Evolutionary conservation across 2,113 vertebrate species (phyloP).

Genomic region (Forbesichthys papilliferus): DNA sequence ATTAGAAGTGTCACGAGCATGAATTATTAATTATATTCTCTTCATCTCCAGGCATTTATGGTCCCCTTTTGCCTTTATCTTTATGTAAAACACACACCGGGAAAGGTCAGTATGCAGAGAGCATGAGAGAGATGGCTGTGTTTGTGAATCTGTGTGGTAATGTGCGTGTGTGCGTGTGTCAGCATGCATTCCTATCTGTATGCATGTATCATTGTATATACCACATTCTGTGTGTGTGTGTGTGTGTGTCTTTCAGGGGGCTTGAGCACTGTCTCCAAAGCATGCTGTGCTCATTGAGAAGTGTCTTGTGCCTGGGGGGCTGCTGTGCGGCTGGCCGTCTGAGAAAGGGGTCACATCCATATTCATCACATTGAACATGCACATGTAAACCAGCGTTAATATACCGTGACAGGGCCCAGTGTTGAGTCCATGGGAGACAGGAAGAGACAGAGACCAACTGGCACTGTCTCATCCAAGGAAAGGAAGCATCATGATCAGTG

Average conservation of each 20-base stretch:
- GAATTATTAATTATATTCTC: conserved; percentile 57
- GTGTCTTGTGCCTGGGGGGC: conserved; percentile 86
- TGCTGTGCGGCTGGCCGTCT: conserved; percentile 83
- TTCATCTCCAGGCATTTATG: conserved; percentile 39
- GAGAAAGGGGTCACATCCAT: conserved; percentile 98
- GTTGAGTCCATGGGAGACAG: conserved; percentile 31
- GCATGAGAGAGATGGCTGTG: conserved; percentile 37
- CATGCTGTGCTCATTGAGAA: conserved; percentile 94
- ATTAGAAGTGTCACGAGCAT: conserved; percentile 54
- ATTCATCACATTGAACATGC: conserved; percentile 97
- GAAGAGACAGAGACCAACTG: conserved; percentile 11
- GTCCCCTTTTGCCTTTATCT: conserved; percentile 57
- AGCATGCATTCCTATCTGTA: conserved; percentile 25
- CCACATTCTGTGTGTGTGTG: not conserved
- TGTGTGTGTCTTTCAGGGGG: conserved; percentile 23
- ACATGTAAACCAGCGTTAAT: conserved; percentile 82
- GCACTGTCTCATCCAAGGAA: conserved; percentile 36
- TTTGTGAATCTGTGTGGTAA: conserved; percentile 3
- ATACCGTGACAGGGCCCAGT: no score
- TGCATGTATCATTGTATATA: conserved; percentile 31
- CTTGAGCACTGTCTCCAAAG: conserved; percentile 79
- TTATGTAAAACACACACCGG: conserved; percentile 71
- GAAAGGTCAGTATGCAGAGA: conserved; percentile 72
- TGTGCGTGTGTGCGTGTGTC: conserved; percentile 22
- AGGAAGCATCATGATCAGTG: conserved; percentile 53